A percentile compares a stretch with the other conserved stretches of the same genome.
phyloP scores from a whole-genome alignment of 2,888 invertebrate genomes.

The Norana najaformis region DNA sequence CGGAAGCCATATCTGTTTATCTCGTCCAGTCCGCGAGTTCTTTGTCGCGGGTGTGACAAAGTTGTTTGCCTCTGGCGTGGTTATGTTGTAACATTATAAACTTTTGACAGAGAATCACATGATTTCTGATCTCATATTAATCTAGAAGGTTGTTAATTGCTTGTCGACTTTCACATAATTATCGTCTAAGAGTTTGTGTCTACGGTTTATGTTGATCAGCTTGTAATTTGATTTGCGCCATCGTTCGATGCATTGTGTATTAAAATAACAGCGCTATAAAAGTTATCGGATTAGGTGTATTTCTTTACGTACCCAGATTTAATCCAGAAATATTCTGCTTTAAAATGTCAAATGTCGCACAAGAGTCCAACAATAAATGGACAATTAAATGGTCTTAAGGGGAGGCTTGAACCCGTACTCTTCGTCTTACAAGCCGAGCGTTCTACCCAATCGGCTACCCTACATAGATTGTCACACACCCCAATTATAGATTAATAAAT shows the following conservation, averaged over 20 bases:
- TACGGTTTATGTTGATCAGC: neutral
- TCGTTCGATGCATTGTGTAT: neutral
- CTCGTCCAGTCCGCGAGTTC: neutral
- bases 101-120: neutral
- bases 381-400: too few relatives aligned
- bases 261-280: neutral
- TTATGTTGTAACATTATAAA: neutral
- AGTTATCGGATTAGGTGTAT: neutral
- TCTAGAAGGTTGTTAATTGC: neutral
- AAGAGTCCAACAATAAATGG: too few relatives aligned
- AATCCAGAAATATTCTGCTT: neutral
- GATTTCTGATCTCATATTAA: neutral
- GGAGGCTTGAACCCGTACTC: too few relatives aligned
- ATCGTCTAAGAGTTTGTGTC: neutral
- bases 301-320: neutral
- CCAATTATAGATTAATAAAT: too few relatives aligned
- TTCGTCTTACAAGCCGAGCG: too few relatives aligned
- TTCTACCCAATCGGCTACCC: too few relatives aligned
- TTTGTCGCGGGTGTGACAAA: neutral
- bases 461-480: too few relatives aligned
- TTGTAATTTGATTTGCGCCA: neutral
- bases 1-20: neutral
- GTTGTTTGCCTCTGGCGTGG: neutral
- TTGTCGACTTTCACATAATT: neutral
- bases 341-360: too few relatives aligned